Evolutionary conservation across 2,888 invertebrate genomes (phyloP).

Genomic region (Calliscelio sp.): DNA sequence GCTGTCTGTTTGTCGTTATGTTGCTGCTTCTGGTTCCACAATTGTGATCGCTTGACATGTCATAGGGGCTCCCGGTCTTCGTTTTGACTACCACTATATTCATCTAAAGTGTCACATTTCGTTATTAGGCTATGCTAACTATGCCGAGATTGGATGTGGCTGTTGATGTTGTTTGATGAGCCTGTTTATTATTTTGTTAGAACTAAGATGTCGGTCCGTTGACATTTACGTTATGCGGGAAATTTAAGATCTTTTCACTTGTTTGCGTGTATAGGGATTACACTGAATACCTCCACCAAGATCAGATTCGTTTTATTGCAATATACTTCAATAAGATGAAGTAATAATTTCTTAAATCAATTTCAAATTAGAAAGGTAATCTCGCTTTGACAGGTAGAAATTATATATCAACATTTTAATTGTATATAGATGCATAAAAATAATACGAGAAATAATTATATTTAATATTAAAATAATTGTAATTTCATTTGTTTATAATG

Average conservation of each 20-base stretch:
- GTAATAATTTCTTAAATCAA: too few species aligned
- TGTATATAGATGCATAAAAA: too few species aligned
- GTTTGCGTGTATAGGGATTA: slow-evolving; percentile 14
- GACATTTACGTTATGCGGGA: slow-evolving; percentile 38
- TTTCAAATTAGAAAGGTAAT: too few species aligned
- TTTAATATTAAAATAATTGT: too few species aligned
- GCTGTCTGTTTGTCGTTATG: slow-evolving; percentile 38
- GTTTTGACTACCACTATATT: slow-evolving; percentile 48
- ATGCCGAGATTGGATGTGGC: slow-evolving; percentile 26
- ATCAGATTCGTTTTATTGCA: background rate
- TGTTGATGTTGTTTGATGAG: slow-evolving; percentile 28
- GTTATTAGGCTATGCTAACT: slow-evolving; percentile 34
- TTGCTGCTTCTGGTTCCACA: slow-evolving; percentile 6
- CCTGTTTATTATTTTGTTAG: slow-evolving; percentile 8
- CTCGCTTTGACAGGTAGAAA: too few species aligned
- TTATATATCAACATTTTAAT: too few species aligned
- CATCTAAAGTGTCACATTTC: slow-evolving; percentile 47
- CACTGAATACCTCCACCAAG: background rate
- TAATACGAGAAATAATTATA: too few species aligned
- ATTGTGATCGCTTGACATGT: slow-evolving; percentile 40
- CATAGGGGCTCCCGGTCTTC: slow-evolving; percentile 46
- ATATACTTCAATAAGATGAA: too few species aligned
- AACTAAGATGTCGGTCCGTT: slow-evolving; percentile 32
- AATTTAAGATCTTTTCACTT: slow-evolving; percentile 16
- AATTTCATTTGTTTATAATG: too few species aligned